Base-by-base conservation (phyloP, 1,140 invertebrate genomes). In the Macrocentrus cingulum region DNA sequence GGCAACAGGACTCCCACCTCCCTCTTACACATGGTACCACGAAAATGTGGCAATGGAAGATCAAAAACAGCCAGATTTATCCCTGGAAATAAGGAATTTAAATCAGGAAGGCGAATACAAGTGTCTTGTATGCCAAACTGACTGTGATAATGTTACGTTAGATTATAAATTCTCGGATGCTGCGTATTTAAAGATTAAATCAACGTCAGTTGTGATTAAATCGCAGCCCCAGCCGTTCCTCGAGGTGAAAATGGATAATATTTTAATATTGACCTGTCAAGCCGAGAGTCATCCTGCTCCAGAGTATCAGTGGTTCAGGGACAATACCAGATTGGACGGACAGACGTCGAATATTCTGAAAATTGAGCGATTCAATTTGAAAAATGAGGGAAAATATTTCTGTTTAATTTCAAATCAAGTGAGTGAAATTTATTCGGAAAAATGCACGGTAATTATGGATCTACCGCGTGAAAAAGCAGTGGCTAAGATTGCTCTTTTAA, bases 401-500 rank as follows among this genome's bases (percentile, higher is more conserved):
- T 75, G 73, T 60, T 55, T 67, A 4, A 60, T 73, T 44, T 62
- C 41, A 11, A 75, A 74, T 49, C 11, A 55, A 18, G 23, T 69
- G 13, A 69, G 65, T 42, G 68, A 72, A 66, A 29, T 56, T 36
- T 69, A 60, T 39, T 70, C 67, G 3, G 44, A 69, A 56, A 59
- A 48, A 41, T 56, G 63, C 46, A 65, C 41, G 41, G 57, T 74
- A 7, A 49, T 69, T 54, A 71, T 75, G 23, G 56, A 71, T 29
- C 29, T 65, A 20, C 68, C 69, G 18, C 56, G 60, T 9, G 50
- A 69, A 56, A 67, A 70, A 66, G 72, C 75, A 36, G 57, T 64
- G 8, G 71, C 65, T 48, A 80, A 80, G 60, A 59, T 76, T 51
- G 74, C 72, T 53, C 66, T 80, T 11, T 56, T 78, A 7, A 77